Evolutionary conservation across 2,113 vertebrate species (phyloP), one percentile per base, ranked within the genome.

Genomic region (Naja naja): DNA sequence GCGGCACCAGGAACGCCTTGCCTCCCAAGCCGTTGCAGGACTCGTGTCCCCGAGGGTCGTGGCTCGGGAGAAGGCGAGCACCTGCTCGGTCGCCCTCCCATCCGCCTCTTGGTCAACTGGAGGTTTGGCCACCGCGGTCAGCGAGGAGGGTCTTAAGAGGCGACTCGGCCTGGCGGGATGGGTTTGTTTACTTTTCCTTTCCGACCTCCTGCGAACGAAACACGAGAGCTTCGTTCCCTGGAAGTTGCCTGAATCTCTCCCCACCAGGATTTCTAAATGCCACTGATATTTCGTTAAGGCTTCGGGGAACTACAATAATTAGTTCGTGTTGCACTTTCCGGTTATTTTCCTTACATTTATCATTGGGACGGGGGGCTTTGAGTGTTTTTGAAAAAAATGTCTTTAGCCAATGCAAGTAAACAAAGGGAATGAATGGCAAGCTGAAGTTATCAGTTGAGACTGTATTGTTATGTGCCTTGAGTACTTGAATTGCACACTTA

Each of bases 111-210:
- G 27, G 49, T 20, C 18, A 20, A 3, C 85, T 3, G 34, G 69
- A 20, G 16, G 69, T 9, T 39, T 39, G 69, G 34, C 16, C n/a
- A 39, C 69, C 34, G 69, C 64, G 25, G 27, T 30, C 27, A 25
- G 81, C 43, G 53, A 54, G 25, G 39, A 27, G 30, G 27, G 91
- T 81, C 14, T 81, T 81, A 3, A 43, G 74, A 81, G 34, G 74
- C 74, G 90, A 89, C 64, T 39, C 43, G 60, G 49, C 45, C 23
- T 53, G 58, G 56, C 10, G 49, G 58, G 58, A 7, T 16, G 49
- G 23, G 91, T 12, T 90, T 93, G 74, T 93, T 93, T 60, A 90
- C 92, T 86, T 89, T 86, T 22, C 74, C 39, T 55, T 53, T 39
- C 27, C 58, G 69, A 10, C 2, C 92, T 56, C 58, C 85, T 30